A percentile compares a stretch with the other conserved stretches of the same genome.
These are phyloP conservation scores for Acanthosoma haemorrhoidale DNA, from an alignment of 2,888 invertebrate species.

Conservation along the genomic window DNA sequence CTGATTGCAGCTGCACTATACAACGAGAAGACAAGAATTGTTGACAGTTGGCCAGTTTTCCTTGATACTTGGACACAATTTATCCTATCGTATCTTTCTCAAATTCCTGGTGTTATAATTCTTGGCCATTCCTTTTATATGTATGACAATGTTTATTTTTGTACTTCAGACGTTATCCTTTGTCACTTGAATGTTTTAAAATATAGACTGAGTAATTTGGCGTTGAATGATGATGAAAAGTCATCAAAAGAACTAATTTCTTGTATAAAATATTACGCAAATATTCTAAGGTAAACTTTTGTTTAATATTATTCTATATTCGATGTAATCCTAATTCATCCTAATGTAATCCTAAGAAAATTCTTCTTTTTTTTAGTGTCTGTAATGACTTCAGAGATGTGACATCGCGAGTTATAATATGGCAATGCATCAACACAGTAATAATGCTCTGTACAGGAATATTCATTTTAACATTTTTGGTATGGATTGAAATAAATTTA, in stretches of 20 bases:
- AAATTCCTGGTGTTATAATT: conserved; percentile 23
- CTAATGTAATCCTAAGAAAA: not conserved
- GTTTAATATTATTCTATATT: not conserved
- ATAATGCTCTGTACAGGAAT: conserved; percentile 34
- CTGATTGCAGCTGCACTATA: conserved; percentile 27
- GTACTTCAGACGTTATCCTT: conserved; percentile 31
- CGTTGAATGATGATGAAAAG: not conserved
- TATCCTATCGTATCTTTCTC: conserved; percentile 28
- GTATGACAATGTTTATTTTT: conserved; percentile 32
- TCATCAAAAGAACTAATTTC: conserved; percentile 10
- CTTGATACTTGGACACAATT: conserved; percentile 31
- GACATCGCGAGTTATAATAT: conserved; percentile 22
- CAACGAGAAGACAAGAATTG: conserved; percentile 29
- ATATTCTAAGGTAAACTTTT: conserved; percentile 19
- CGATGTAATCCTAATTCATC: not conserved
- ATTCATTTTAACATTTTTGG: conserved; percentile 29
- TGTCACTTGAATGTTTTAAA: conserved; percentile 30
- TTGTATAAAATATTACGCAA: conserved; percentile 26
- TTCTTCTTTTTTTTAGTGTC: not conserved
- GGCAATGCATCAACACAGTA: conserved; percentile 32
- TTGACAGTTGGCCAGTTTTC: conserved; percentile 31
- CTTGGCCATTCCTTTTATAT: conserved; percentile 31
- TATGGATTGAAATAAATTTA: not conserved
- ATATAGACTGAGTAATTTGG: conserved; percentile 22
- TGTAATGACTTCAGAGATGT: conserved; percentile 16